Evolutionary conservation across 1,140 invertebrate genomes (phyloP), one percentile per base, ranked within the genome.

Genomic region (Aphelenchoides avenae): DNA sequence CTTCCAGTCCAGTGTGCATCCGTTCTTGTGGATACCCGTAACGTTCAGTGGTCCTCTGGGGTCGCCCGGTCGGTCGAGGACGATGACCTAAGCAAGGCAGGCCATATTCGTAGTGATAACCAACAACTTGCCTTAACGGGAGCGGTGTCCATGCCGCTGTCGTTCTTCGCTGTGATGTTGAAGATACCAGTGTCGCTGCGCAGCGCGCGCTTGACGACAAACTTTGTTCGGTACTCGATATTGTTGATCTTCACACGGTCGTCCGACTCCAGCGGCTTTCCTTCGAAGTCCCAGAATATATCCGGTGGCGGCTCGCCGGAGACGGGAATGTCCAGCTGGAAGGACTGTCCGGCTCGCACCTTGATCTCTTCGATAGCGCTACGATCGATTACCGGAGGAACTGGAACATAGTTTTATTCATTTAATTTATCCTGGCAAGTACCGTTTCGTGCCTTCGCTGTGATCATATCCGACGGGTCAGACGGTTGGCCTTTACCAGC

Each of bases 321-420:
- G 29, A 94, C 90, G 18, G 91, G 91, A 2, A 97, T 88, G 73
- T 91, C 87, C 64, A 95, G 86, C 74, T 92, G 88, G 78, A 94
- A 90, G 77, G 87, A 86, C 75, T 89, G 86, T 39, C 94, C 92
- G 34, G 89, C 91, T 61, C 86, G 85, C 43, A 92, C 85, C 72
- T 90, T 92, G 64, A 98, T 86, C 76, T 96, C 88, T 49, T 87
- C 80, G 83, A 97, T 86, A 58, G 88, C 88, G 78, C 90, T 91
- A 29, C 88, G 84, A 77, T 94, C 91, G 77, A 98, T 94, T 76
- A 87, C 89, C 0, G 92, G 92, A 40, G 89, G 80, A 71, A 93
- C 57, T 60, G 36, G 52, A 29, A n/a, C n/a, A 43, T 49, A 9
- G 47, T 7, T 46, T 49, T 43, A 43, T 43, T 15, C 41, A 44